Evolutionary conservation across 2,113 vertebrate species (phyloP).

Genomic region (Gallinago undulata): DNA sequence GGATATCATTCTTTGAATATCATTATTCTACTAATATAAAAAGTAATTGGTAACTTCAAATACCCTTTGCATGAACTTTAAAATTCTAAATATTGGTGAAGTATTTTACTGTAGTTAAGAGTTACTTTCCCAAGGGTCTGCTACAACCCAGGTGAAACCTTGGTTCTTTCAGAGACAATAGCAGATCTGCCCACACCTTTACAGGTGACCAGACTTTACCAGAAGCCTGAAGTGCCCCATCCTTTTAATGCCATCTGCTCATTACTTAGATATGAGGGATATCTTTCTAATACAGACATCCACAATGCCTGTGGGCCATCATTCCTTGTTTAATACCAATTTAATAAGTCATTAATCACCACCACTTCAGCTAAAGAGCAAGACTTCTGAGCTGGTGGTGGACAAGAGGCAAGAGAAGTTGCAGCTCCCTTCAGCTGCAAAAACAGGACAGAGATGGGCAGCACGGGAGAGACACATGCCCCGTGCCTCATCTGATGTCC

Average conservation of each 20-base stretch:
- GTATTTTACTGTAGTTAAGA: not conserved
- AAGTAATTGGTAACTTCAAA: not conserved
- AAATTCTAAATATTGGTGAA: not conserved
- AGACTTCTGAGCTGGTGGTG: not conserved
- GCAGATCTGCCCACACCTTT: not conserved
- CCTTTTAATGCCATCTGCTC: not conserved
- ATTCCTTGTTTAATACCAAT: not conserved
- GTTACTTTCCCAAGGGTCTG: not conserved
- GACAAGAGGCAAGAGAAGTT: not conserved
- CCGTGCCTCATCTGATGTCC: rapidly evolving
- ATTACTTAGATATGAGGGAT: not conserved
- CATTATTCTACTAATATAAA: not conserved
- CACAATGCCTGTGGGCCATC: not conserved
- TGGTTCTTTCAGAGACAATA: not conserved
- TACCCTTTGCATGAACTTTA: not conserved
- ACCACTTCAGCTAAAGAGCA: not conserved
- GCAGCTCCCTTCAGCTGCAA: not conserved
- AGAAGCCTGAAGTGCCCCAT: not conserved
- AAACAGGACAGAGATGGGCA: not conserved
- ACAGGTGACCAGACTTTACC: not conserved
- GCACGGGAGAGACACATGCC: rapidly evolving
- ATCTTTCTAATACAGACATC: not conserved
- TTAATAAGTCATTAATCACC: not conserved
- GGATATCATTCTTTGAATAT: not conserved
- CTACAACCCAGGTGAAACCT: not conserved